Evolutionary conservation across 2,888 invertebrate genomes (phyloP), one percentile per base, ranked within the genome.

Genomic region (Nymphalis c-album): DNA sequence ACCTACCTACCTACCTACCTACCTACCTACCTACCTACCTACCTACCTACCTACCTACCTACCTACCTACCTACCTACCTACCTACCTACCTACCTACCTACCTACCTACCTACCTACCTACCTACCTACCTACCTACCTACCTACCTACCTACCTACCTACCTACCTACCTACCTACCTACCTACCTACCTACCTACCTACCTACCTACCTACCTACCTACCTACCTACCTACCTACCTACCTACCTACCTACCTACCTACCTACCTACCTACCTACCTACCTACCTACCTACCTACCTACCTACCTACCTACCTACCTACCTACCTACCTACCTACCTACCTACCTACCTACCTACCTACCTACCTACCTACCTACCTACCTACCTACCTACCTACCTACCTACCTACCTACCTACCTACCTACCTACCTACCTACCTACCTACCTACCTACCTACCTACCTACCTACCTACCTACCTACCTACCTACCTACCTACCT

Each of bases 1-100:
- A 47, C 47, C 47, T 47, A 47, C 47, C 47, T 47, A 47, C 47
- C 47, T 47, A 47, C 47, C 47, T 47, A 47, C 47, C 47, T 47
- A 47, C 47, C 47, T 47, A 47, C 47, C 47, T 47, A 47, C 47
- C 47, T 47, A 47, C 47, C 47, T 47, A 47, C 47, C 47, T 47
- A 47, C 47, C 47, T 47, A 47, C 47, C 47, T 47, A 47, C 47
- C 47, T 47, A 47, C 47, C 47, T 47, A 47, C 47, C 47, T 47
- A 47, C 47, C 47, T 47, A 47, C 47, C 47, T 47, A 47, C 47
- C 47, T 47, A 47, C 47, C 47, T 47, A 47, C 47, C 47, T 47
- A 47, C 47, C 47, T 47, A 47, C 47, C 47, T 47, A 47, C 47
- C 47, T 47, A 47, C 47, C 47, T 47, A 47, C 47, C 47, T 47